Percentiles rank a stretch among this genome's conserved stretches.
phyloP scores from a whole-genome alignment of 1,140 invertebrate genomes.

The Acromyrmex heyeri region DNA sequence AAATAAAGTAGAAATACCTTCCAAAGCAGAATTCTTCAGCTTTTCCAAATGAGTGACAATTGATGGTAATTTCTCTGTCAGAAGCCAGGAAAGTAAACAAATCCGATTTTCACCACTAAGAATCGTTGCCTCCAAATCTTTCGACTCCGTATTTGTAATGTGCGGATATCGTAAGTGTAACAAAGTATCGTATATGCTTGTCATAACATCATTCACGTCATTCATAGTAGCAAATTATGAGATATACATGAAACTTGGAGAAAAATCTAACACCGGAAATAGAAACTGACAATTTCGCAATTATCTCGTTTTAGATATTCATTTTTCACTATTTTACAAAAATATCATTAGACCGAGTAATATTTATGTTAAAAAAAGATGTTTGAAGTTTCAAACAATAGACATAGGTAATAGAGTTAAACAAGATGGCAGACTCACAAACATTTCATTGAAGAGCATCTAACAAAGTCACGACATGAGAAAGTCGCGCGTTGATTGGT shows the following conservation, averaged over 20 bases:
- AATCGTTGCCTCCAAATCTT: conserved; percentile 65
- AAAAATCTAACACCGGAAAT: background rate
- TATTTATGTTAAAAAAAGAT: background rate
- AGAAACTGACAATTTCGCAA: background rate
- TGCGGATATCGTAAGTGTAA: conserved; percentile 69
- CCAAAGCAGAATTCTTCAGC: conserved; percentile 57
- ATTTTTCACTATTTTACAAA: background rate
- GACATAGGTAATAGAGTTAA: background rate
- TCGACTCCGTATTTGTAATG: conserved; percentile 59
- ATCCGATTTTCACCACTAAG: conserved; percentile 70
- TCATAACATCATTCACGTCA: conserved; percentile 54
- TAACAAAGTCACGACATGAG: no score
- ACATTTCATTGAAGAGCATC: no score
- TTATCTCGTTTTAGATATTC: background rate
- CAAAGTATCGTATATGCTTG: conserved; percentile 66
- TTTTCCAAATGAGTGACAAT: conserved; percentile 46
- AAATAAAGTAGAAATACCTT: conserved; percentile 59
- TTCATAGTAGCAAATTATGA: conserved; percentile 44
- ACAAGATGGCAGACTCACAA: background rate
- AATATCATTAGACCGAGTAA: background rate
- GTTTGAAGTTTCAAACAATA: conserved; percentile 34
- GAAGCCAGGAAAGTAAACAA: conserved; percentile 69
- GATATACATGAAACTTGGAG: background rate
- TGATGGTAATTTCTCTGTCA: conserved; percentile 38
- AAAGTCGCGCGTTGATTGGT: no score